Conservation (phyloP, 1,140 invertebrate genomes). For the Drosophila funebris region DNA sequence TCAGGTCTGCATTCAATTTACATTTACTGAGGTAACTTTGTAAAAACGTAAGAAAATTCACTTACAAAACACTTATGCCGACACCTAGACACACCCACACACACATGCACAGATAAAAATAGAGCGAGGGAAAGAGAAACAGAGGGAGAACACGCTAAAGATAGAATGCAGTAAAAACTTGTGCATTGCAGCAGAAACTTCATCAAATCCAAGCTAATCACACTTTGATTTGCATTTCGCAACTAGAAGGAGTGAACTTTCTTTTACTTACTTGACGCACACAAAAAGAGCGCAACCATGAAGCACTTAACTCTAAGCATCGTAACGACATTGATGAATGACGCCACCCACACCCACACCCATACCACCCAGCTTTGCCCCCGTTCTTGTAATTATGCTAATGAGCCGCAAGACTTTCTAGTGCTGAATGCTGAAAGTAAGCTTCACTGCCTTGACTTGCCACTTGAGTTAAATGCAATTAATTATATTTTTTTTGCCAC, state of each 20-base stretch:
- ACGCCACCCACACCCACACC: constrained; percentile 11
- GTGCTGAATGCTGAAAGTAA: constrained; percentile 60
- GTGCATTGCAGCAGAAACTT: constrained; percentile 77
- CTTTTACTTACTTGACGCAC: constrained; percentile 1
- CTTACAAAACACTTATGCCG: constrained; percentile 73
- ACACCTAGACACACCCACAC: constrained; percentile 53
- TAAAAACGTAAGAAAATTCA: constrained; percentile 59
- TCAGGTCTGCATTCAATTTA: constrained; percentile 29
- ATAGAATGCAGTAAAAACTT: constrained; percentile 53
- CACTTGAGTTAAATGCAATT: constrained; percentile 77
- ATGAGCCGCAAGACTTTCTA: constrained; percentile 59
- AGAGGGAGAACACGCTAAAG: neutral
- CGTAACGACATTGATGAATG: constrained; percentile 76
- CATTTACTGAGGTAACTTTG: constrained; percentile 1
- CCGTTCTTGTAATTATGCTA: constrained; percentile 76
- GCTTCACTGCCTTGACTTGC: constrained; percentile 58
- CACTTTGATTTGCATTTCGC: constrained; percentile 80
- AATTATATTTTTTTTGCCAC: constrained; percentile 74
- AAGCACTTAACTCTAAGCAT: constrained; percentile 73
- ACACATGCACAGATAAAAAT: neutral
- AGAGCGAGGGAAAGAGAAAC: neutral
- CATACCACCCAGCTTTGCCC: neutral
- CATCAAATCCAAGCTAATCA: constrained; percentile 80
- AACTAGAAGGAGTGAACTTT: constrained; percentile 56
- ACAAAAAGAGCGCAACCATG: constrained; percentile 69